Percentiles rank a stretch among this genome's conserved stretches.
Evolutionary conservation across 2,113 vertebrate species (phyloP).

Genomic region (Trogon surrucura): DNA sequence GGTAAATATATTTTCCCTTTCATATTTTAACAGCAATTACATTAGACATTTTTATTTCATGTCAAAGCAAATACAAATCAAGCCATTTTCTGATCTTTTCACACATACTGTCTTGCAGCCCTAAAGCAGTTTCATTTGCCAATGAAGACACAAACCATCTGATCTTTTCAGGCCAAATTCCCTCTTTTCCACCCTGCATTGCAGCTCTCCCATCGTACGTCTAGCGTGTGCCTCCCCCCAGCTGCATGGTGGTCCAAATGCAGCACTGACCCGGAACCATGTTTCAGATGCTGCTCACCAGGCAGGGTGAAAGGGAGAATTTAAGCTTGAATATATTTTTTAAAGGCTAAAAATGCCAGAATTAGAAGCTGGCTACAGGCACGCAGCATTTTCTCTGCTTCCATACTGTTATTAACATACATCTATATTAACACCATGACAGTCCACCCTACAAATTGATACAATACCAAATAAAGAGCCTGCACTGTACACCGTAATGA

Average conservation of each 20-base stretch:
- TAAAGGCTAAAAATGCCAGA: slow-evolving; percentile 4
- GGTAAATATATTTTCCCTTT: slow-evolving; percentile 27
- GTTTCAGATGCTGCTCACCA: neutral
- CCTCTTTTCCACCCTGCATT: neutral
- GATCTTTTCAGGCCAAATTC: slow-evolving; percentile 46
- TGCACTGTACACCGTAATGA: slow-evolving; percentile 60
- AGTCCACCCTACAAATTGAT: slow-evolving; percentile 73
- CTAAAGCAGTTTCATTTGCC: slow-evolving; percentile 15
- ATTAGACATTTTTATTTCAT: slow-evolving; percentile 23
- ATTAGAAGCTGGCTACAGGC: slow-evolving; percentile 39
- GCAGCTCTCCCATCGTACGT: neutral
- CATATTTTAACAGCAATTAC: slow-evolving; percentile 11
- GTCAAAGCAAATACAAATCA: slow-evolving; percentile 23
- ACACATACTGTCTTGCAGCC: neutral
- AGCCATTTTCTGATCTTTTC: slow-evolving; percentile 26
- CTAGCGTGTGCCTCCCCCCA: accelerated
- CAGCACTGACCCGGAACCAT: accelerated
- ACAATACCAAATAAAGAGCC: slow-evolving; percentile 73
- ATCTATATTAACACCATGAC: slow-evolving; percentile 65
- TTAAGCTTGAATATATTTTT: neutral
- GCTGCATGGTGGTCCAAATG: neutral
- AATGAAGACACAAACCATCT: slow-evolving; percentile 39
- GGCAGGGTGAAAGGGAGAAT: neutral
- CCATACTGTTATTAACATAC: slow-evolving; percentile 30
- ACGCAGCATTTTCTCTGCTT: slow-evolving; percentile 20